A percentile compares a stretch with the other conserved stretches of the same genome.
Evolutionary conservation across 64 coral and sea anemone genomes (phyloP).

Genomic region (Platygyra sinensis): DNA sequence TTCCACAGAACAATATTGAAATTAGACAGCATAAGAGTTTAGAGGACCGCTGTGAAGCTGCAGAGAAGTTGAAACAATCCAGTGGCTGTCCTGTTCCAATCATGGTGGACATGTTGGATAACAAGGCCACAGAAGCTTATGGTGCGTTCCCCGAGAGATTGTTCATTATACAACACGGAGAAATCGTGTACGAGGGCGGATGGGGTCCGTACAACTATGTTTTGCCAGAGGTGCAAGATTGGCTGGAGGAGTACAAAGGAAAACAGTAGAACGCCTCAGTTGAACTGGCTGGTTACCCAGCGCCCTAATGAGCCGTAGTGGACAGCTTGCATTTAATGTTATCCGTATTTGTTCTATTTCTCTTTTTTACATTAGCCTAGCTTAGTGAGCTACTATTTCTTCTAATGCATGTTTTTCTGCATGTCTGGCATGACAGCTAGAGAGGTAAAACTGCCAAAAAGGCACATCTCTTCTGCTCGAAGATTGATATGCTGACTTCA

Average conservation of each 20-base stretch:
- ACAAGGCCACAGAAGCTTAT: slow-evolving; percentile 47
- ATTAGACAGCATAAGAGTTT: slow-evolving; percentile 41
- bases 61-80: slow-evolving; percentile 20
- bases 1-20: slow-evolving; percentile 57
- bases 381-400: too few relatives aligned
- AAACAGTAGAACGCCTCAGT: not conserved
- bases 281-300: not conserved
- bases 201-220: slow-evolving; percentile 37
- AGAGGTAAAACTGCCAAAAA: too few relatives aligned
- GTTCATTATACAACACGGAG: slow-evolving; percentile 40
- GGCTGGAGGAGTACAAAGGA: slow-evolving; percentile 47
- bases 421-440: too few relatives aligned
- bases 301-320: too few relatives aligned
- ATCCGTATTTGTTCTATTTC: too few relatives aligned
- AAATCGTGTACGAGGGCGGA: slow-evolving; percentile 50
- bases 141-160: slow-evolving; percentile 47
- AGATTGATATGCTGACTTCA: too few relatives aligned
- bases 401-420: too few relatives aligned
- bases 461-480: too few relatives aligned
- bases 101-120: slow-evolving; percentile 52
- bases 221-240: slow-evolving; percentile 15
- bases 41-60: slow-evolving; percentile 66
- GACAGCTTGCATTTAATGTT: too few relatives aligned
- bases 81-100: slow-evolving; percentile 29
- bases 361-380: too few relatives aligned